phyloP scores from a whole-genome alignment of 1,140 invertebrate species.

The Drosophila baimaii region DNA sequence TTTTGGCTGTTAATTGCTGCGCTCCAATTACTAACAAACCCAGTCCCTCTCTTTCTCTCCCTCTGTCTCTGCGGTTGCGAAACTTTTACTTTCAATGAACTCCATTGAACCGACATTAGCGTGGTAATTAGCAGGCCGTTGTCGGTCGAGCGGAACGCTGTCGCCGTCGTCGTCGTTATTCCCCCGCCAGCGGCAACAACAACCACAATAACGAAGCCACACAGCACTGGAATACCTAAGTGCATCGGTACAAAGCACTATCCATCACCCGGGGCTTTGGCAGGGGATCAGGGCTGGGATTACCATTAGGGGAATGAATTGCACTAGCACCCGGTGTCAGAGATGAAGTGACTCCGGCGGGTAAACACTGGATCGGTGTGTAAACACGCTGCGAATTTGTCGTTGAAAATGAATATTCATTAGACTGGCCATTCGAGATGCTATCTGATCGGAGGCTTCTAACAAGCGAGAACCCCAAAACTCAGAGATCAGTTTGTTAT shows the following conservation, averaged over 20 bases:
- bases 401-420: slow-evolving; percentile 14
- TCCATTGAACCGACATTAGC: slow-evolving; percentile 81
- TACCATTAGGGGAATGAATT: slow-evolving; percentile 50
- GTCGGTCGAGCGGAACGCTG: slow-evolving; percentile 68
- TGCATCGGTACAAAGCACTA: slow-evolving; percentile 47
- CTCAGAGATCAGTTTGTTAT: not conserved
- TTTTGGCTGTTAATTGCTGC: slow-evolving; percentile 57
- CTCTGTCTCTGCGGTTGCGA: slow-evolving; percentile 16
- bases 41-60: slow-evolving; percentile 7
- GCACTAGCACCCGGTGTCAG: slow-evolving; percentile 14
- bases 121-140: slow-evolving; percentile 76
- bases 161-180: slow-evolving; percentile 22
- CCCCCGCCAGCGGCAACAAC: not conserved
- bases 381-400: slow-evolving; percentile 10
- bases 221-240: slow-evolving; percentile 43
- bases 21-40: slow-evolving; percentile 49
- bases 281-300: slow-evolving; percentile 23
- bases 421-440: not conserved
- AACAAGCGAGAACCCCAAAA: not conserved
- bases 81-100: slow-evolving; percentile 83
- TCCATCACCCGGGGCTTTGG: slow-evolving; percentile 43
- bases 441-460: too few relatives aligned
- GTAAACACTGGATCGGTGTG: slow-evolving; percentile 4
- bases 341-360: slow-evolving; percentile 4
- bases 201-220: slow-evolving; percentile 21